These are phyloP conservation scores for Malacoraja senta DNA, from an alignment of 2,797 vertebrate species.

Conservation along the genomic window DNA sequence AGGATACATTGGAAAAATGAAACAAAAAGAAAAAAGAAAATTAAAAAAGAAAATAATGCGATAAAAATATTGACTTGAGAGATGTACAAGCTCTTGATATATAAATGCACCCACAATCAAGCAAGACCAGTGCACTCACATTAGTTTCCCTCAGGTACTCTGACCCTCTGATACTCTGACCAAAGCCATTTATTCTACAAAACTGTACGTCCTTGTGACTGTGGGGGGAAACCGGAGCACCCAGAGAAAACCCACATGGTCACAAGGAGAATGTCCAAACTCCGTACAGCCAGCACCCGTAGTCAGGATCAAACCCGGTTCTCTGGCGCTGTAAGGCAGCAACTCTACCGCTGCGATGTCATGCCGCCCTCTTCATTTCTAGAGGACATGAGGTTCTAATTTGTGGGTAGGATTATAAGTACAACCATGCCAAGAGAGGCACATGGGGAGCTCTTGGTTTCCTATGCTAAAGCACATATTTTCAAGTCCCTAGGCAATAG, in stretches of 20 bases:
- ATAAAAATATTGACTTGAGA: background rate
- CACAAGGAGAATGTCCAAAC: too few species aligned
- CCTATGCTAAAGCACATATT: too few species aligned
- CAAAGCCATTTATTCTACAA: background rate
- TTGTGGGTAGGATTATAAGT: rapidly evolving
- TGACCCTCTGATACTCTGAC: background rate
- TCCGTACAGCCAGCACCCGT: too few species aligned
- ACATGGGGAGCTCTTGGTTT: rapidly evolving
- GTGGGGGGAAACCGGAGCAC: too few species aligned
- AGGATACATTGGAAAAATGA: background rate
- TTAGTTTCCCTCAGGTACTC: background rate
- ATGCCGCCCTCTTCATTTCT: too few species aligned
- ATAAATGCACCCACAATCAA: background rate
- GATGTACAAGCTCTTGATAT: background rate
- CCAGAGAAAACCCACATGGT: too few species aligned
- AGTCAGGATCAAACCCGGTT: too few species aligned
- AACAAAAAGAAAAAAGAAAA: background rate
- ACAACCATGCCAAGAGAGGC: rapidly evolving
- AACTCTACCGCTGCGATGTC: too few species aligned
- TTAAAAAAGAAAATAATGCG: background rate
- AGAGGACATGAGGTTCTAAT: too few species aligned
- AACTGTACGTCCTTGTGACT: too few species aligned
- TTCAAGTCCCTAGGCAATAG: too few species aligned
- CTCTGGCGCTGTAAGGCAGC: too few species aligned
- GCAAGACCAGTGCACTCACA: background rate